phyloP scores from a whole-genome alignment of 2,888 invertebrate genomes.

The Amiota mariae region DNA sequence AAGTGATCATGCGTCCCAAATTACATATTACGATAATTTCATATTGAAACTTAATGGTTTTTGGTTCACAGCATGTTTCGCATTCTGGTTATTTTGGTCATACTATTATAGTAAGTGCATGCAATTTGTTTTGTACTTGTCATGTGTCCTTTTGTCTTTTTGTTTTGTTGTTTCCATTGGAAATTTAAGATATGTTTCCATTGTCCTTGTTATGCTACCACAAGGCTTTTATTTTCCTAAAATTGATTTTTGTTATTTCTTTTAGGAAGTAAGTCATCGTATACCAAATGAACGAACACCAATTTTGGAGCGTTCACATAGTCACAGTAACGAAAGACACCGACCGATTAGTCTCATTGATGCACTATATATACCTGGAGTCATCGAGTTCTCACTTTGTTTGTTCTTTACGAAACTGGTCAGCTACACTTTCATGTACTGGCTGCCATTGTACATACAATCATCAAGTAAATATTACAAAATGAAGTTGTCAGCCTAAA shows the following conservation, averaged over 20 bases:
- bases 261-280: slow-evolving; percentile 70
- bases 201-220: neutral
- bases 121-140: neutral
- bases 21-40: neutral
- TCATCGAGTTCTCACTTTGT: slow-evolving; percentile 92
- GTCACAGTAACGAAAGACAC: slow-evolving; percentile 30
- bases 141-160: neutral
- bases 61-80: slow-evolving; percentile 45
- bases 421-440: slow-evolving; percentile 96
- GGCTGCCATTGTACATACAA: slow-evolving; percentile 93
- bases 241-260: slow-evolving; percentile 29
- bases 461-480: slow-evolving; percentile 82
- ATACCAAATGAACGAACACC: slow-evolving; percentile 71
- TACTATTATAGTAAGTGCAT: slow-evolving; percentile 52
- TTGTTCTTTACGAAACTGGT: slow-evolving; percentile 97
- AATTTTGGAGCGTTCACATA: slow-evolving; percentile 58
- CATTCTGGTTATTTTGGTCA: slow-evolving; percentile 40
- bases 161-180: neutral
- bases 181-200: neutral
- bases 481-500: neutral
- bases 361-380: slow-evolving; percentile 92
- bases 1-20: neutral
- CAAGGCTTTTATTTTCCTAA: slow-evolving; percentile 3
- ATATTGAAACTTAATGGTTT: slow-evolving; percentile 18
- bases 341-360: slow-evolving; percentile 66